Evolutionary conservation across 2,113 vertebrate genomes (phyloP), one percentile per base, ranked within the genome.

Genomic region (Felis chaus): DNA sequence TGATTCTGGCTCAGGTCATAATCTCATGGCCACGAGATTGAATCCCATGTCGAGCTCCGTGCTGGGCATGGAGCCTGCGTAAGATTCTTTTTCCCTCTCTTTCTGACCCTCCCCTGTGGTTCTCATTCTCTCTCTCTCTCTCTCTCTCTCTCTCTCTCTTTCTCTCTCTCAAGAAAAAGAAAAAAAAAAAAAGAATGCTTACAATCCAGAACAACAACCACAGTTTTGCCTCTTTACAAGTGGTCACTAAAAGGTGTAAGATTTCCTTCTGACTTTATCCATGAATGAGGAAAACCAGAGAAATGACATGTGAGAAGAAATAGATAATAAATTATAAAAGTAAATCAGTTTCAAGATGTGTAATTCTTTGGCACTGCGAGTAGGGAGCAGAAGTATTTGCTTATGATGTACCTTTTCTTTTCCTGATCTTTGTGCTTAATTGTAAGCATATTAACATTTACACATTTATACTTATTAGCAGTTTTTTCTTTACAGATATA

Each of bases 401-500:
- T 71, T 63, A 55, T 33, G 3, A 41, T 48, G 15, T 15, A 95
- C 9, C 6, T 82, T 81, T 81, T 65, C 4, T 61, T 89, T 95
- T 63, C 7, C 27, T 71, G 11, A 83, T 69, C 39, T 94, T 85
- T n/a, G 14, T 39, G 29, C 23, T 69, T 57, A 93, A 83, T 48
- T 57, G 7, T 79, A 39, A 87, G 23, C 29, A 68, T 21, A 83
- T 83, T 93, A 93, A 74, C 33, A 90, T 45, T 89, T 94, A 78
- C 92, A 2, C 2, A 39, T 88, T 89, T 93, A 65, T 57, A 85
- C 19, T 53, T 91, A 87, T 39, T 95, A 89, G 33, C 27, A 90
- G 78, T 82, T 95, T 84, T 84, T 96, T 61, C 36, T 71, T 78
- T 95, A 88, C 8, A 78, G 57, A 48, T 82, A 94, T 85, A 65